A percentile compares a stretch with the other conserved stretches of the same genome.
phyloP scores from a whole-genome alignment of 2,888 invertebrate genomes.

The Furcula furcula region DNA sequence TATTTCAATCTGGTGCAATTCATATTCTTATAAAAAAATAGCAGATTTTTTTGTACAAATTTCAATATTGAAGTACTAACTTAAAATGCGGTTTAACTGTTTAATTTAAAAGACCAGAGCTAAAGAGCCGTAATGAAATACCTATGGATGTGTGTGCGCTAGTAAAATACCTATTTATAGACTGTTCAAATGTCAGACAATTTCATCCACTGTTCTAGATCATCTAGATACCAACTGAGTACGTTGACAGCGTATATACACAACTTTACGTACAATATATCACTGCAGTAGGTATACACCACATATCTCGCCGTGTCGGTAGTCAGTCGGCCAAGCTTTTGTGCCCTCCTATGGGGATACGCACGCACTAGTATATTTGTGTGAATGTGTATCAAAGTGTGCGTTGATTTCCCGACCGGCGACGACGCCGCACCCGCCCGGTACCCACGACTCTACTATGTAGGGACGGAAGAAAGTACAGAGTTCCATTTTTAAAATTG shows the following conservation, averaged over 20 bases:
- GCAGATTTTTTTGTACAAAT: no score
- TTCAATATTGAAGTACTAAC: no score
- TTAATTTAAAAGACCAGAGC: no score
- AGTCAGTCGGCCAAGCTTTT: constrained; percentile 75
- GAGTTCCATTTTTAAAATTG: constrained; percentile 4
- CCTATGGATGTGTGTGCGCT: no score
- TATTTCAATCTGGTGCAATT: no score
- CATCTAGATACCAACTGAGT: neutral
- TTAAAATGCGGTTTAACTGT: no score
- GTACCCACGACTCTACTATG: constrained; percentile 42
- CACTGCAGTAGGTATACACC: constrained; percentile 24
- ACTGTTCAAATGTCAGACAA: no score
- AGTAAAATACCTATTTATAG: no score
- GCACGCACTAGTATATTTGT: constrained; percentile 24
- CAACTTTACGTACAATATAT: constrained; percentile 30
- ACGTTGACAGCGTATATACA: constrained; percentile 10
- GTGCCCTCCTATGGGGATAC: constrained; percentile 53
- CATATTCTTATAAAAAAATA: no score
- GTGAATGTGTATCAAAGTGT: constrained; percentile 53
- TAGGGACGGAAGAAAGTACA: constrained; percentile 39
- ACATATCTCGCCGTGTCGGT: constrained; percentile 56
- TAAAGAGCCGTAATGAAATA: no score
- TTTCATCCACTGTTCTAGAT: no score
- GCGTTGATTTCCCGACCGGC: constrained; percentile 77
- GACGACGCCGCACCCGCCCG: constrained; percentile 49